Evolutionary conservation across 2,113 vertebrate genomes (phyloP).

Genomic region (Diadophis punctatus): DNA sequence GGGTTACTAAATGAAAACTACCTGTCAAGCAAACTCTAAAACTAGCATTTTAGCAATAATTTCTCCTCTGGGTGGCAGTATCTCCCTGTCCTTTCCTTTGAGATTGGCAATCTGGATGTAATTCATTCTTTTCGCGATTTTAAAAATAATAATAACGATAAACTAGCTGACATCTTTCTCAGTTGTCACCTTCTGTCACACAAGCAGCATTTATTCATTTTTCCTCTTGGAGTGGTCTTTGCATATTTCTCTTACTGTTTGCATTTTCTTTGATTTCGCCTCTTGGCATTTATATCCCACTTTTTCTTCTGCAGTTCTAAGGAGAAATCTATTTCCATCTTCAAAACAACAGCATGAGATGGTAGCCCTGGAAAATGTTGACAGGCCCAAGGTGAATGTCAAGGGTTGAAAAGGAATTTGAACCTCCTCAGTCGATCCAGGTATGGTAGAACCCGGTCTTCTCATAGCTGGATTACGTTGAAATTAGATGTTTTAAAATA

Average conservation of each 20-base stretch:
- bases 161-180: neutral
- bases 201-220: neutral
- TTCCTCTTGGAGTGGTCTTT: conserved; percentile 10
- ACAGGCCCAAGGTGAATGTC: neutral
- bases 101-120: neutral
- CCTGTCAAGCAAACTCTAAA: neutral
- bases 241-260: neutral
- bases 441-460: neutral
- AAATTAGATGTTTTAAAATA: neutral
- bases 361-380: neutral
- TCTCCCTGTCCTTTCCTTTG: conserved; percentile 43
- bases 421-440: neutral
- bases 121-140: neutral
- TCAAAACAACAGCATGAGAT: neutral
- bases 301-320: neutral
- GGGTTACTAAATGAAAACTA: neutral
- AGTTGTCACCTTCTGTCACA: neutral
- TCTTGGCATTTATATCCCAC: neutral
- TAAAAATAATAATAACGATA: conserved; percentile 25
- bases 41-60: neutral
- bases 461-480: neutral
- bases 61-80: conserved; percentile 63
- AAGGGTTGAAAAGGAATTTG: neutral
- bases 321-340: neutral
- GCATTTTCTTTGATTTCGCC: neutral